phyloP scores from a whole-genome alignment of 2,113 vertebrate species.

The Uria lomvia region DNA sequence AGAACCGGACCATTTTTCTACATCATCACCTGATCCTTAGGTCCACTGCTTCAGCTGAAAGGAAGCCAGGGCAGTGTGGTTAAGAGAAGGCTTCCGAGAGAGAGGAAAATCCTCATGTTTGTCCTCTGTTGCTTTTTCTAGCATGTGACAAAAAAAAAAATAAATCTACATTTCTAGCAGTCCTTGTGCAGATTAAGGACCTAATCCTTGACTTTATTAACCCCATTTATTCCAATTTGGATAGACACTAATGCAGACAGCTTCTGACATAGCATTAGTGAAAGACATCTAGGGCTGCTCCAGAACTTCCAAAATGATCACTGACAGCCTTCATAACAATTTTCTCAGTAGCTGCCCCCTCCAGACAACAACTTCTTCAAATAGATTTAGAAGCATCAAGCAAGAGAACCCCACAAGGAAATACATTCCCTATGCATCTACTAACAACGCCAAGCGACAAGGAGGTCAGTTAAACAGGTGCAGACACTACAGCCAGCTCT shows the following conservation, averaged over 20 bases:
- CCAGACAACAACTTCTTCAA: neutral
- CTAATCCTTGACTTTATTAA: conserved; percentile 16
- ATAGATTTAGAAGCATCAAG: neutral
- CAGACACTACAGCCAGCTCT: neutral
- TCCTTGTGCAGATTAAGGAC: neutral
- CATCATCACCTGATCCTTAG: neutral
- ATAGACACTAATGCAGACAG: neutral
- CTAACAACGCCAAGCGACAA: fast-evolving
- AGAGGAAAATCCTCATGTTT: neutral
- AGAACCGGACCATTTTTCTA: neutral
- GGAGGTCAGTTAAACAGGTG: neutral
- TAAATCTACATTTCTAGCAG: neutral
- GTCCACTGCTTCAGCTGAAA: neutral
- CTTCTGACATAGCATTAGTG: neutral
- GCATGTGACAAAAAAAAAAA: neutral
- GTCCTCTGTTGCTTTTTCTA: neutral
- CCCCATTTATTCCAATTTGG: neutral
- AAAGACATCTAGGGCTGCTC: neutral
- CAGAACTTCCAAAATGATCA: neutral
- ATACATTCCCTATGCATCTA: fast-evolving
- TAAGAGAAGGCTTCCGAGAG: neutral
- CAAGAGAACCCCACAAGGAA: neutral
- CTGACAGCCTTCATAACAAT: neutral
- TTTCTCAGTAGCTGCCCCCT: neutral
- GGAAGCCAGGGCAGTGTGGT: neutral